Percentiles rank a stretch among this genome's conserved stretches.
Evolutionary conservation across 2,888 invertebrate species (phyloP).

Genomic region (Tortricodes alternella): DNA sequence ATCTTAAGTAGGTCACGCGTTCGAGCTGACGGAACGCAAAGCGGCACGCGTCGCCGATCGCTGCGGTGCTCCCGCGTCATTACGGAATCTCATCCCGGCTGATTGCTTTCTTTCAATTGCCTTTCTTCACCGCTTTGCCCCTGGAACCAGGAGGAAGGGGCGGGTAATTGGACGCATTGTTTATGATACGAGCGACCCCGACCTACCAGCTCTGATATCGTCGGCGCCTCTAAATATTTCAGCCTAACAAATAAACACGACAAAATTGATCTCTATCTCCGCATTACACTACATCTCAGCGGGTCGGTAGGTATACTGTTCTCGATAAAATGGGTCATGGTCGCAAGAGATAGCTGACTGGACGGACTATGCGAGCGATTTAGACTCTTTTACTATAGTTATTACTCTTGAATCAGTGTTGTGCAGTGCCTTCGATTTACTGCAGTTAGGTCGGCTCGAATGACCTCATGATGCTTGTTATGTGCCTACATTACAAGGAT

Average conservation of each 20-base stretch:
- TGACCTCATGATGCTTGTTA: too few species aligned
- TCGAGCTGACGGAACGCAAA: constrained; percentile 11
- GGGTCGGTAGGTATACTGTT: neutral
- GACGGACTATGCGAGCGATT: neutral
- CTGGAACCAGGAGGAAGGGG: neutral
- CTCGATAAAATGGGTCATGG: constrained; percentile 6
- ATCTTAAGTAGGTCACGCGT: constrained; percentile 6
- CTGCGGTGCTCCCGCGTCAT: constrained; percentile 7
- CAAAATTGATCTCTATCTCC: constrained; percentile 1
- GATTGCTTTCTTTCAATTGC: constrained; percentile 14
- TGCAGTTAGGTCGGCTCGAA: too few species aligned
- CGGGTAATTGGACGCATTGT: constrained; percentile 4
- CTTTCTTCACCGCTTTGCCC: neutral
- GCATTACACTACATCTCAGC: neutral
- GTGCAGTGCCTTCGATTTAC: too few species aligned
- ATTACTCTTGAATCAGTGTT: neutral
- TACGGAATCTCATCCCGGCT: constrained; percentile 5
- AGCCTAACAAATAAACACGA: constrained; percentile 3
- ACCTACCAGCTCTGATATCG: neutral
- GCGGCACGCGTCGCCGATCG: constrained; percentile 6
- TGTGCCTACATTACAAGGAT: neutral
- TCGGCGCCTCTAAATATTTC: neutral
- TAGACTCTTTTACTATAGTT: neutral
- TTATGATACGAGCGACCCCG: neutral
- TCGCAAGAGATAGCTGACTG: neutral